phyloP scores from a whole-genome alignment of 1,140 invertebrate species.

The Papilio aristodemus region DNA sequence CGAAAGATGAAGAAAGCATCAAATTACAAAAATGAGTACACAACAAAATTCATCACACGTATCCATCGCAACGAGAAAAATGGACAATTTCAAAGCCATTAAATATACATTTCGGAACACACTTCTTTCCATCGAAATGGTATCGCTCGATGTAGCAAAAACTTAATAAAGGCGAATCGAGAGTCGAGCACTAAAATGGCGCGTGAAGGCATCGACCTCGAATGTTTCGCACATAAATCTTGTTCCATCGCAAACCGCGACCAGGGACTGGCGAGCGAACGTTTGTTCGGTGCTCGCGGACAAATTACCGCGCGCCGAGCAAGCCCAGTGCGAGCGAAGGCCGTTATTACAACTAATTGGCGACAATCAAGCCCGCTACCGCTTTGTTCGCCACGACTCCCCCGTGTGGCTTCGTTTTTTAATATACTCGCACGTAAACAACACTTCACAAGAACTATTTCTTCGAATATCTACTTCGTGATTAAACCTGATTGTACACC shows the following conservation, averaged over 20 bases:
- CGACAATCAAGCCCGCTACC: slow-evolving; percentile 63
- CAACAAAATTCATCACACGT: slow-evolving; percentile 9
- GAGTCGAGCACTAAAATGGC: slow-evolving; percentile 7
- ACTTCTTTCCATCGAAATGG: slow-evolving; percentile 25
- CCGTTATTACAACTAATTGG: slow-evolving; percentile 75
- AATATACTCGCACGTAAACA: slow-evolving; percentile 21
- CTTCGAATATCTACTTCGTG: no score
- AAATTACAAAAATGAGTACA: slow-evolving; percentile 20
- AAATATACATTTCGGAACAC: slow-evolving; percentile 36
- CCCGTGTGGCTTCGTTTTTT: slow-evolving; percentile 44
- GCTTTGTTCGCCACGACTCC: slow-evolving; percentile 49
- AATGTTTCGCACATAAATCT: slow-evolving; percentile 59
- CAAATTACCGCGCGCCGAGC: slow-evolving; percentile 56
- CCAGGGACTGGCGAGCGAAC: neutral
- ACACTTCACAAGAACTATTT: slow-evolving; percentile 28
- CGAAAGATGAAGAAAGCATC: neutral
- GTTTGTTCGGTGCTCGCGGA: slow-evolving; percentile 49
- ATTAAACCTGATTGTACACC: no score
- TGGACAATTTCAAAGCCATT: slow-evolving; percentile 31
- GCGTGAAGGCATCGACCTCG: slow-evolving; percentile 53
- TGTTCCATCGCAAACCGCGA: slow-evolving; percentile 43
- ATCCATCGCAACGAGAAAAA: slow-evolving; percentile 29
- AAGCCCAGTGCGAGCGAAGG: slow-evolving; percentile 48
- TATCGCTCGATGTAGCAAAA: slow-evolving; percentile 28
- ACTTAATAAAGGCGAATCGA: slow-evolving; percentile 22